Base-by-base conservation (phyloP, 2,797 vertebrate species). In the Anguilla megastoma region DNA sequence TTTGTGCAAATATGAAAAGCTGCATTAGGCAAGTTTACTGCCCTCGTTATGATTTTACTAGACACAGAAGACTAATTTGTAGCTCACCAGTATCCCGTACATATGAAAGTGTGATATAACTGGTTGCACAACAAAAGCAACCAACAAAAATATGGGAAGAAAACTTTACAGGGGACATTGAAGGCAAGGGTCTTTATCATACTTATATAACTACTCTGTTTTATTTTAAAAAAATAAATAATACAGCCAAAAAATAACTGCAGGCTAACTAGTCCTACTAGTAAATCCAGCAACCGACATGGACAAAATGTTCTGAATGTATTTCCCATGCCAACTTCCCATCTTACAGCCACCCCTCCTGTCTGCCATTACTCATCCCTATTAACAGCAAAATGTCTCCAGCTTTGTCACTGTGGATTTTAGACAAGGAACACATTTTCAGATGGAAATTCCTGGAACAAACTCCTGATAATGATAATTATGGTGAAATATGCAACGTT, bases 261-360 rank as follows among this genome's bases (percentile, higher is more conserved):
- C 56, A 16, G 56, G 52, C 52, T 54, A 54, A 54, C 52, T 54
- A 63, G 1, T 69, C 6, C n/a, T 5, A 27, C 0, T 6, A n/a
- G 27, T 74, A 79, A 74, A 88, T 74, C 89, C 86, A 90, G 30
- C 69, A 74, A 3, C 30, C 14, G 9, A 9, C 91, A 87, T 89
- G 85, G 91, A 92, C 16, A 69, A 69, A 27, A 69, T 69, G 63
- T 58, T 69, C 5, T 27, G 63, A 1, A 6, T 69, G 63, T 14
- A 63, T 63, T 63, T 63, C 60, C 58, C 58, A 18, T 18, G 58
- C 14, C 16, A 63, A 63, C 58, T 90, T 89, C 84, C 87, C 87
- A 89, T 90, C 90, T 5, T 63, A 24, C n/a, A 30, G 24, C 8
- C 27, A 69, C 6, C n/a, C 24, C n/a, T 69, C 63, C 24, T 27